These are phyloP conservation scores for Phrynosoma platyrhinos DNA, from an alignment of 2,113 vertebrate species.

Conservation along the genomic window DNA sequence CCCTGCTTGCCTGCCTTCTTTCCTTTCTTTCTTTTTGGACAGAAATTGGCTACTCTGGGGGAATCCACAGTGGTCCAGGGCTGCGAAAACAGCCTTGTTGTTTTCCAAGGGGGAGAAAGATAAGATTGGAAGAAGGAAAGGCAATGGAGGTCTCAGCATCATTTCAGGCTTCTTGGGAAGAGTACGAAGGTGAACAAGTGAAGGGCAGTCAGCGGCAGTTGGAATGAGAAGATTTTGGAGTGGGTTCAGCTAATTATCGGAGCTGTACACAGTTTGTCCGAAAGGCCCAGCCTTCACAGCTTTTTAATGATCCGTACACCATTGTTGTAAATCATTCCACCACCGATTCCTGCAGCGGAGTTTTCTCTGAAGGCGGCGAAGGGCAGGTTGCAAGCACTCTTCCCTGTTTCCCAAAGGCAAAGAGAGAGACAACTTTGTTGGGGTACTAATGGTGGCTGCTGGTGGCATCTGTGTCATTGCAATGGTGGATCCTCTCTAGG, in stretches of 20 bases:
- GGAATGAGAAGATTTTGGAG: constrained; percentile 3
- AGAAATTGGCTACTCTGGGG: too few relatives aligned
- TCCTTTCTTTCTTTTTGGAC: background rate
- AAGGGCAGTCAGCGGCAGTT: background rate
- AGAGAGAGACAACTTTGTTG: too few relatives aligned
- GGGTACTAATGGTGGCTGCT: too few relatives aligned
- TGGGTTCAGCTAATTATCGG: constrained; percentile 26
- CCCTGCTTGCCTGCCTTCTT: background rate
- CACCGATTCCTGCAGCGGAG: too few relatives aligned
- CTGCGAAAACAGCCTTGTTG: too few relatives aligned
- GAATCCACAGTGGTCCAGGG: too few relatives aligned
- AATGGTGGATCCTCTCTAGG: too few relatives aligned
- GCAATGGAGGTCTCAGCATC: too few relatives aligned
- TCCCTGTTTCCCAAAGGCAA: too few relatives aligned
- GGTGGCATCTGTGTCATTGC: too few relatives aligned
- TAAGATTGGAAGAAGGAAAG: background rate
- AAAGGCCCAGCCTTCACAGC: background rate
- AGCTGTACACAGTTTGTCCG: background rate
- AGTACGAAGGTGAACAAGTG: background rate
- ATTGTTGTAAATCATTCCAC: background rate
- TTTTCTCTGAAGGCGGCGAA: background rate
- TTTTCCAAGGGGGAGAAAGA: too few relatives aligned
- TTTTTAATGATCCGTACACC: constrained; percentile 8
- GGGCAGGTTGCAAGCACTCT: too few relatives aligned
- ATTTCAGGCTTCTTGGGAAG: background rate